Base-by-base conservation (phyloP, 2,113 vertebrate genomes). In the Brachionichthys hirsutus region DNA sequence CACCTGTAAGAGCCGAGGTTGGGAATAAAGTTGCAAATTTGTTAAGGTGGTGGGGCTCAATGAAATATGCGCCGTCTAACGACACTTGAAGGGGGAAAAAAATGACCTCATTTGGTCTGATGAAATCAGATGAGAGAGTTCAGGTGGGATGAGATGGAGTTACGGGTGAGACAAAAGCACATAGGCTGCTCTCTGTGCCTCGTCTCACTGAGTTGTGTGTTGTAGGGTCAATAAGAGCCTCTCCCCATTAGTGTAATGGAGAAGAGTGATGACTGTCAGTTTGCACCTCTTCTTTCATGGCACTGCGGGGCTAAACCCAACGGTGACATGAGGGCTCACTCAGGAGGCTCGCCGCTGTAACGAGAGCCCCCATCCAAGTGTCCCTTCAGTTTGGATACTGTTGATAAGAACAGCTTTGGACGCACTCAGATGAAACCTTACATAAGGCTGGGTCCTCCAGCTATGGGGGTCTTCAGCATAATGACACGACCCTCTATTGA, bases 211-310 rank as follows among this genome's bases (percentile, higher is more conserved):
- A 77, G 59, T 30, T 22, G 54, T 40, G 71, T 74, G 75, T 85
- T 84, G 80, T 85, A n/a, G 9, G 60, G 54, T 78, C 72, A 72
- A 79, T 69, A 73, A 61, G 62, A 81, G 80, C 70, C 42, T 78
- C 68, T 66, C 61, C 40, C 54, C 67, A 40, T 77, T 61, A 38
- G 78, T 79, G 88, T 81, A 87, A 89, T 64, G 40, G 85, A 89
- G 88, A 86, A 63, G 72, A 63, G 68, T 54, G 74, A 22, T 58
- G 78, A 66, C 64, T 67, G 74, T 75, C 78, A 64, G 65, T 77
- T 87, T 73, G 79, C 78, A 83, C 83, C 81, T 83, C 80, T 75
- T 73, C 78, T 80, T 81, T 86, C 85, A 85, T 18, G 57, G 17
- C 40, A 35, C 52, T 51, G 64, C 49, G 5, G 68, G 49, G 70